Percentiles rank a stretch among this genome's conserved stretches.
phyloP scores from a whole-genome alignment of 2,888 invertebrate species.

The Lissocephala sabroskyi region DNA sequence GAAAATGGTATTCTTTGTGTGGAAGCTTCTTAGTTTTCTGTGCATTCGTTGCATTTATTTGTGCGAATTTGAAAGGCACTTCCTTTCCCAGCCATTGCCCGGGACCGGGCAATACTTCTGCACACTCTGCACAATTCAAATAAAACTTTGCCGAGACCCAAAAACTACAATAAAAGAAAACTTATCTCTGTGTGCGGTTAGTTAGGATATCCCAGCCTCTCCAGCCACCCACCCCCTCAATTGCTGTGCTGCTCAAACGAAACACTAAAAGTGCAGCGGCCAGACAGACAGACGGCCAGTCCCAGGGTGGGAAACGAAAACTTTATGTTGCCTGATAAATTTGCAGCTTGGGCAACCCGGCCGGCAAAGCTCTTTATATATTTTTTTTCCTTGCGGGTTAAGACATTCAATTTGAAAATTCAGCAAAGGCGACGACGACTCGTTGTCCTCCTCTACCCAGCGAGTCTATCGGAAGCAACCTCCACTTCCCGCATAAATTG shows the following conservation, averaged over 20 bases:
- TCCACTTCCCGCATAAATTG: slow-evolving; percentile 57
- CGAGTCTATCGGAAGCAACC: not conserved
- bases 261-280: slow-evolving; percentile 21
- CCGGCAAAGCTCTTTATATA: too few relatives aligned
- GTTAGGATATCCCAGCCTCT: not conserved
- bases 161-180: slow-evolving; percentile 59
- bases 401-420: slow-evolving; percentile 60
- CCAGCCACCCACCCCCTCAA: too few relatives aligned
- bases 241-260: slow-evolving; percentile 17
- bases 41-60: slow-evolving; percentile 9
- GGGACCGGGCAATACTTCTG: not conserved
- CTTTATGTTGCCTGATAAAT: slow-evolving; percentile 60
- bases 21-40: not conserved
- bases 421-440: not conserved
- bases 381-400: slow-evolving; percentile 25
- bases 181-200: slow-evolving; percentile 46
- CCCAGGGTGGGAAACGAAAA: slow-evolving; percentile 32
- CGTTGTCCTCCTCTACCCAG: not conserved
- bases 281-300: slow-evolving; percentile 1
- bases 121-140: slow-evolving; percentile 26
- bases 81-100: slow-evolving; percentile 12
- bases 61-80: slow-evolving; percentile 59
- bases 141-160: slow-evolving; percentile 43
- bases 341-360: slow-evolving; percentile 39
- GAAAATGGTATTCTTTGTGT: too few relatives aligned